Evolutionary conservation across 2,888 invertebrate species (phyloP), one percentile per base, ranked within the genome.

Genomic region (Holacanthella duospinosa): DNA sequence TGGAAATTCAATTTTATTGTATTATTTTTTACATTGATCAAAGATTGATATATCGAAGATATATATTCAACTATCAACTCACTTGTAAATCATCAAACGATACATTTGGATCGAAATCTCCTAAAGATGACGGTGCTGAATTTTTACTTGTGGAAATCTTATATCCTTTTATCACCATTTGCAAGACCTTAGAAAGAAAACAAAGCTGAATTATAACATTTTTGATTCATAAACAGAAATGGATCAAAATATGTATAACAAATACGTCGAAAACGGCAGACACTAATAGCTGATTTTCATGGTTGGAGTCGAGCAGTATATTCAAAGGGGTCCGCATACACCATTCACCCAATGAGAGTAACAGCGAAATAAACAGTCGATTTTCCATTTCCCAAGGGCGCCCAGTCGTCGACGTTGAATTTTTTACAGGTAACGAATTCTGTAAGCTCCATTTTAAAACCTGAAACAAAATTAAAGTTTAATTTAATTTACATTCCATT

Each of bases 281-380:
- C 64, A 89, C 78, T 29, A 84, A 75, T 56, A 82, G 77, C 68
- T 80, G 80, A 27, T 77, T 80, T 61, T 80, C 75, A 61, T 64
- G 55, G 16, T 64, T 61, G 24, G 64, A 26, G 9, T 71, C 68
- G 9, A 75, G 69, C n/a, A 77, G 73, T 28, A 74, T 74, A 19
- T 75, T 69, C 29, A 79, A 73, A 0, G 82, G 82, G 64, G 94
- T 83, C 57, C 86, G 83, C 84, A 95, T 92, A 62, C 93, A 93
- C 86, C 93, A 94, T 78, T 95, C 94, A 0, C 93, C 92, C 66
- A 96, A 80, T 75, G 93, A 91, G 62, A 94, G 84, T 74, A 95
- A 82, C 71, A 94, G 80, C 0, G 92, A 88, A 29, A 88, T 86
- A 19, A 88, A 83, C 62, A 92, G 78, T 64, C 89, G 83, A 74